Base-by-base conservation (phyloP, 1,140 invertebrate genomes). In the Apolygus lucorum region DNA sequence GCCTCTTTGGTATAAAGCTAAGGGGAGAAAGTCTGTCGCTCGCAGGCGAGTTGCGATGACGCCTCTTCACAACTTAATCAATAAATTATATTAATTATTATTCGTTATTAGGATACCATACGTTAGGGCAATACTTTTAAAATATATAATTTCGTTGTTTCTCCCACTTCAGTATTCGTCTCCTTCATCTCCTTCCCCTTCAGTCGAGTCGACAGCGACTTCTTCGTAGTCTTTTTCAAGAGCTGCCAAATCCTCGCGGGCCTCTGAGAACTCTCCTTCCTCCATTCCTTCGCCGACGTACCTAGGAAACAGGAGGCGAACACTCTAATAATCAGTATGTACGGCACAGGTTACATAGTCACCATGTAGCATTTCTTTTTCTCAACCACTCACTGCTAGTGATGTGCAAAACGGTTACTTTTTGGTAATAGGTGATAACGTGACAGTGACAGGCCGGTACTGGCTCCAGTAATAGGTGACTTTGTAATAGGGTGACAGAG, bases 201-300 rank as follows among this genome's bases (percentile, higher is more conserved):
- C 84, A n/a, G 82, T 82, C 28, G 85, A 84, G 75, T 85, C 84
- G 0, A 82, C 78, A 17, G 82, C 84, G 54, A 88, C 85, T 74
- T 87, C n/a, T n/a, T n/a, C n/a, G n/a, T n/a, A n/a, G n/a, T n/a
- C n/a, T n/a, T n/a, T n/a, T n/a, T n/a, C n/a, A 0, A 90, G 80
- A 21, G 89, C 88, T 11, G 90, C 90, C 76, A 92, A 79, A 81
- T 93, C 90, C 79, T 93, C 91, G 68, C 91, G 78, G 2, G 91
- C 90, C 75, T 94, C 92, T 2, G 84, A 86, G 81, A 93, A 93
- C 78, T 92, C 90, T 64, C 86, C 88, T 74, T 86, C 87, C 75
- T 90, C 88, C 88, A 89, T 89, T 69, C 84, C 85, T 79, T 87
- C 85, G 22, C 80, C 81, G 17, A 87, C 79, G 70, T 84, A 84